phyloP scores from a whole-genome alignment of 2,113 vertebrate genomes.

The Psittacara wagleri region DNA sequence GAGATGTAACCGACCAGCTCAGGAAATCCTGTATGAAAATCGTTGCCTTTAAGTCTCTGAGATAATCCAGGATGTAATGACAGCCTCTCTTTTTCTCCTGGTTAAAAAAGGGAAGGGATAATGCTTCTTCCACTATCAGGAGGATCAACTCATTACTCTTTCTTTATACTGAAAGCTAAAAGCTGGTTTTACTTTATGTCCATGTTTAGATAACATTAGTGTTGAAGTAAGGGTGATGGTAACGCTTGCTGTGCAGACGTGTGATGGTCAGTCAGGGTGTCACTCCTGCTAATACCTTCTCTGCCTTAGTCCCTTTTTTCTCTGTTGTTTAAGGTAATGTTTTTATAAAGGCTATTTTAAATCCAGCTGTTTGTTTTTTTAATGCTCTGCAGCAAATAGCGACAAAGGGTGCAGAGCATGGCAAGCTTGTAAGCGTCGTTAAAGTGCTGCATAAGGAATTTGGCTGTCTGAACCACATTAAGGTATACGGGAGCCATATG shows the following conservation, averaged over 20 bases:
- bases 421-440: neutral
- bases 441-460: neutral
- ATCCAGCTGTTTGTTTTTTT: neutral
- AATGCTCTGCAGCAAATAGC: neutral
- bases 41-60: neutral
- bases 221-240: neutral
- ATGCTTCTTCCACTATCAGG: neutral
- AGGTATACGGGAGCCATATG: neutral
- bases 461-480: neutral
- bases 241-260: neutral
- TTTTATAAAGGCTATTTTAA: neutral
- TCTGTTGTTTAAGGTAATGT: neutral
- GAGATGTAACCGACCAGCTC: neutral
- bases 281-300: neutral
- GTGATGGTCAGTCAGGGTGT: rapidly evolving
- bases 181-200: neutral
- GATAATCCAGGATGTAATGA: neutral
- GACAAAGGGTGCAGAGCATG: neutral
- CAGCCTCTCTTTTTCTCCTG: neutral
- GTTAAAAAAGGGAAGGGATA: neutral
- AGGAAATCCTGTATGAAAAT: neutral
- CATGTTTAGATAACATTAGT: neutral
- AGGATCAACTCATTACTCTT: neutral
- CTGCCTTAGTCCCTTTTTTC: neutral
- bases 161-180: neutral